A percentile compares a stretch with the other conserved stretches of the same genome.
These are phyloP conservation scores for Naja naja DNA, from an alignment of 2,113 vertebrate species.

Conservation along the genomic window DNA sequence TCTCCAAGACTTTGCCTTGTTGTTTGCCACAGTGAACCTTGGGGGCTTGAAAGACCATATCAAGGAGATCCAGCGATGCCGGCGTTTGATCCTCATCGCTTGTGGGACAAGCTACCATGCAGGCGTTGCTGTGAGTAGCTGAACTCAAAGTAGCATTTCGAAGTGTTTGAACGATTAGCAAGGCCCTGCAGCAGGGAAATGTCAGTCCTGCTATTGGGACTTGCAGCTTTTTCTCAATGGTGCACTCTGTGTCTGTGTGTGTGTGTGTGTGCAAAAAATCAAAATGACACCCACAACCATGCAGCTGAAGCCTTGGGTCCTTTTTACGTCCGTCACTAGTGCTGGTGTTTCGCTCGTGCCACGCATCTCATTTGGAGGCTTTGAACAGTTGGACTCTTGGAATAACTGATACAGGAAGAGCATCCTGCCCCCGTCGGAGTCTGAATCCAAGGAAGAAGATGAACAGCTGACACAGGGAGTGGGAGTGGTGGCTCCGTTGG, in stretches of 20 bases:
- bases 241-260: neutral
- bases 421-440: too few species aligned
- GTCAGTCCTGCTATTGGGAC: neutral
- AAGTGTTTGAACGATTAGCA: neutral
- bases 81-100: conserved; percentile 93
- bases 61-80: conserved; percentile 96
- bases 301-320: neutral
- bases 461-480: too few species aligned
- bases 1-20: neutral
- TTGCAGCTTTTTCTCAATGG: neutral
- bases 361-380: neutral
- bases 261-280: neutral
- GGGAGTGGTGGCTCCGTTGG: too few species aligned
- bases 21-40: conserved; percentile 78
- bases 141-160: neutral
- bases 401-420: neutral
- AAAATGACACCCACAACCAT: neutral
- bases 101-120: conserved; percentile 97
- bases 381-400: neutral
- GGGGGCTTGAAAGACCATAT: conserved; percentile 98
- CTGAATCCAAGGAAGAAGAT: too few species aligned
- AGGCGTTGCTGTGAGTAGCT: conserved; percentile 86
- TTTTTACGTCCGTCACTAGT: neutral
- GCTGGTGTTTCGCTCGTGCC: neutral
- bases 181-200: neutral